A percentile compares a stretch with the other conserved stretches of the same genome.
Conservation (phyloP, 2,113 vertebrate genomes). For the Zootoca vivipara region DNA sequence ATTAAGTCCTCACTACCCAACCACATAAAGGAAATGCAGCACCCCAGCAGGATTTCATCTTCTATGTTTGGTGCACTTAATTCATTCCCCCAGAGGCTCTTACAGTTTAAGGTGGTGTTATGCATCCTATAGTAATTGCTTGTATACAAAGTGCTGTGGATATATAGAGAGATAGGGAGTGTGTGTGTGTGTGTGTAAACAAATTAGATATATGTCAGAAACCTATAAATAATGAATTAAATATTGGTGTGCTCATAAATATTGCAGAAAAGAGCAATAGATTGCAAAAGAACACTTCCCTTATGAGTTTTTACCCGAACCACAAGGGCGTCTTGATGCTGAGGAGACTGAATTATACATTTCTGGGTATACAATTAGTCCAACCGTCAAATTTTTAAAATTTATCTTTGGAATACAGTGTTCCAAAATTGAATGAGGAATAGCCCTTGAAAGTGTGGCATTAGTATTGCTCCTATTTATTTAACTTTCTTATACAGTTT, state of each 20-base stretch:
- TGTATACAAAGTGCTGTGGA: slow-evolving; percentile 60
- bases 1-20: slow-evolving; percentile 15
- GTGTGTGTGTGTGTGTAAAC: slow-evolving; percentile 49
- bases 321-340: slow-evolving; percentile 43
- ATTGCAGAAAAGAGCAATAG: slow-evolving; percentile 61
- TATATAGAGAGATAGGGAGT: slow-evolving; percentile 54
- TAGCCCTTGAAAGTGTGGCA: slow-evolving; percentile 39
- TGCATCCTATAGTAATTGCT: slow-evolving; percentile 51
- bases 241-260: slow-evolving; percentile 68
- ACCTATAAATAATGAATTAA: slow-evolving; percentile 72
- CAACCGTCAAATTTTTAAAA: slow-evolving; percentile 62
- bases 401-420: slow-evolving; percentile 53
- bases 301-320: slow-evolving; percentile 51
- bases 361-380: slow-evolving; percentile 68
- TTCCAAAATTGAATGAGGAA: slow-evolving; percentile 46
- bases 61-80: slow-evolving; percentile 46
- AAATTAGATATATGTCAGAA: slow-evolving; percentile 68
- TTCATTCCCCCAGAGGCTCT: slow-evolving; percentile 51
- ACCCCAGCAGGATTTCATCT: slow-evolving; percentile 6
- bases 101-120: slow-evolving; percentile 47
- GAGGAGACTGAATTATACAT: slow-evolving; percentile 67
- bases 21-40: slow-evolving; percentile 12
- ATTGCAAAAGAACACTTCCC: slow-evolving; percentile 60
- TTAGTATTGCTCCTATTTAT: neutral
- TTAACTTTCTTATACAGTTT: slow-evolving; percentile 26